phyloP scores from a whole-genome alignment of 1,140 invertebrate species.

The Varroa destructor region DNA sequence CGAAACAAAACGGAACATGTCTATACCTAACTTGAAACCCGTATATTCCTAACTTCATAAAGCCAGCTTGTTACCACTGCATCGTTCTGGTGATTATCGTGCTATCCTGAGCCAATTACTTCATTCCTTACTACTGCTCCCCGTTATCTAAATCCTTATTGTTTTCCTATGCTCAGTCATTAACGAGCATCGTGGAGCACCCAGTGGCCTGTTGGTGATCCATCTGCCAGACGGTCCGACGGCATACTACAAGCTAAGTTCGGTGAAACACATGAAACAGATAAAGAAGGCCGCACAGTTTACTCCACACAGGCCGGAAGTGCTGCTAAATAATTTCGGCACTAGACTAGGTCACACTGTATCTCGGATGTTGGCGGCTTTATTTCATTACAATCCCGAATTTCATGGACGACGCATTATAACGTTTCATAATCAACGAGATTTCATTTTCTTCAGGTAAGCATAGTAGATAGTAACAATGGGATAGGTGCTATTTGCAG shows the following conservation, averaged over 20 bases:
- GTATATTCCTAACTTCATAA: too few relatives aligned
- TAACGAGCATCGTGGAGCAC: slow-evolving; percentile 39
- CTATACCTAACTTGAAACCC: too few relatives aligned
- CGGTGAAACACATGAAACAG: slow-evolving; percentile 39
- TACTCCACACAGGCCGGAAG: slow-evolving; percentile 73
- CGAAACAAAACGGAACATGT: too few relatives aligned
- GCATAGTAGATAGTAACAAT: neutral
- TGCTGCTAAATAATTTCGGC: slow-evolving; percentile 89
- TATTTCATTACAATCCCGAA: slow-evolving; percentile 92
- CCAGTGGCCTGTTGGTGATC: slow-evolving; percentile 67
- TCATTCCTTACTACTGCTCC: too few relatives aligned
- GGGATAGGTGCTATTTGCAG: too few relatives aligned
- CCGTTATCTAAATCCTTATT: slow-evolving; percentile 23
- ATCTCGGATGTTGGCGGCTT: slow-evolving; percentile 78
- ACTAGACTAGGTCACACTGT: slow-evolving; percentile 79
- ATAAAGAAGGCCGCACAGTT: slow-evolving; percentile 45
- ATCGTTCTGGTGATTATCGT: too few relatives aligned
- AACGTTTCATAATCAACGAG: slow-evolving; percentile 96
- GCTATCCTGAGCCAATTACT: too few relatives aligned
- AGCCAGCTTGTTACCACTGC: too few relatives aligned
- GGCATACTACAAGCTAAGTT: slow-evolving; percentile 57
- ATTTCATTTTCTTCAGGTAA: slow-evolving; percentile 95
- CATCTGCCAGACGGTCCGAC: slow-evolving; percentile 93
- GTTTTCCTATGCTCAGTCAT: slow-evolving; percentile 8
- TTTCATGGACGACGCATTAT: slow-evolving; percentile 80